phyloP scores from a whole-genome alignment of 2,797 vertebrate genomes.

The Micromesistius poutassou region DNA sequence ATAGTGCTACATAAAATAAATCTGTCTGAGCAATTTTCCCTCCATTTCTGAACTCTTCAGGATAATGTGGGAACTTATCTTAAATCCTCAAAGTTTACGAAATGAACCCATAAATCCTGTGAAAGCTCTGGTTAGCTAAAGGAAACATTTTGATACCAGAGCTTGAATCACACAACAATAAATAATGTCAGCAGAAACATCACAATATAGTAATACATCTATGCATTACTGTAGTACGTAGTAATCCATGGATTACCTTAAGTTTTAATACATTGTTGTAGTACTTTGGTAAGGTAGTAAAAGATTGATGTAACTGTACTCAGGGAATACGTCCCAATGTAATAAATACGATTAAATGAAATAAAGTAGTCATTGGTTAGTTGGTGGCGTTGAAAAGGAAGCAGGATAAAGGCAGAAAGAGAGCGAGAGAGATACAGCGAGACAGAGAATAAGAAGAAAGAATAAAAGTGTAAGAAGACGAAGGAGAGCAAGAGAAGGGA shows the following conservation, averaged over 20 bases:
- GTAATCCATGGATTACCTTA: slow-evolving; percentile 76
- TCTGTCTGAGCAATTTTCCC: not conserved
- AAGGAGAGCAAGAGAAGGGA: not conserved
- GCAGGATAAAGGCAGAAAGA: not conserved
- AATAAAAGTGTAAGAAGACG: not conserved
- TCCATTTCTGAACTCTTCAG: not conserved
- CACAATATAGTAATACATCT: slow-evolving; percentile 50
- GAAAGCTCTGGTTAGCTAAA: not conserved
- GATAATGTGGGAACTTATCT: not conserved
- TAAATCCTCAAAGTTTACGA: not conserved
- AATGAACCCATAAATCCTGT: slow-evolving; percentile 9
- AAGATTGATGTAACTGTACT: not conserved
- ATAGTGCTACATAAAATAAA: not conserved
- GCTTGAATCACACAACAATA: slow-evolving; percentile 33
- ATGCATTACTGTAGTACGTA: not conserved
- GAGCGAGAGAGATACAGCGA: not conserved
- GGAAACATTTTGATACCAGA: slow-evolving; percentile 53
- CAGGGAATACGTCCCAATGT: slow-evolving; percentile 51
- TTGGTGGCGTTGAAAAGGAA: slow-evolving; percentile 56
- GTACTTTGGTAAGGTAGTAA: slow-evolving; percentile 3
- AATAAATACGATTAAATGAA: slow-evolving; percentile 44
- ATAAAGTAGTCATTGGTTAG: slow-evolving; percentile 55
- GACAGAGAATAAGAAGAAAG: not conserved
- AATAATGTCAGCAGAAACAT: slow-evolving; percentile 61
- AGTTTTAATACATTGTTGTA: not conserved